These are phyloP conservation scores for Mastomys coucha DNA, from an alignment of 2,113 vertebrate species.

Conservation along the genomic window DNA sequence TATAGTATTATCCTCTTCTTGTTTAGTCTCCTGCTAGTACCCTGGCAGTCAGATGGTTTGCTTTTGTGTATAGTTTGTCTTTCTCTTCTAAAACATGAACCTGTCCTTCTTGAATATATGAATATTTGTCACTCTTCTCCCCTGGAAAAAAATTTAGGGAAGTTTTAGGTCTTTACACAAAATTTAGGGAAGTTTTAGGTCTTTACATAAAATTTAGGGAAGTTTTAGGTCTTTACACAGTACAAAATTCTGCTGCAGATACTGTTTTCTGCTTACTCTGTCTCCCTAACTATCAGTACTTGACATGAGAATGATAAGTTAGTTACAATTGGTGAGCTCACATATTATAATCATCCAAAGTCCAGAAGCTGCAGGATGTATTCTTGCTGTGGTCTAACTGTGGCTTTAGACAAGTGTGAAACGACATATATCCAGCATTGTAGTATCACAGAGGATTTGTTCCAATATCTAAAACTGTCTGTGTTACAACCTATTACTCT, in stretches of 20 bases:
- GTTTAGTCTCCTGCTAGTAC: neutral
- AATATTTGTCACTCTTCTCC: neutral
- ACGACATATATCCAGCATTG: neutral
- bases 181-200: no score
- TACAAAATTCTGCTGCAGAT: neutral
- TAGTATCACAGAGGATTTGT: neutral
- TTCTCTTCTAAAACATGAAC: slow-evolving; percentile 6
- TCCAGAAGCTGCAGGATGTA: neutral
- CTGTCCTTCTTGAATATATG: neutral
- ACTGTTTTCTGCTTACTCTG: neutral
- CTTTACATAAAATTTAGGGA: neutral
- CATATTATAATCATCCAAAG: neutral
- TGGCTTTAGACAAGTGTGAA: neutral
- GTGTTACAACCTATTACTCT: neutral
- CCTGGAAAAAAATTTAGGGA: neutral
- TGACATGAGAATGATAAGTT: neutral
- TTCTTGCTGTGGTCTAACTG: neutral
- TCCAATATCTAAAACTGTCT: neutral
- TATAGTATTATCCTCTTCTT: no score
- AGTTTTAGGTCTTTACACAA: neutral
- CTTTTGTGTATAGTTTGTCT: neutral
- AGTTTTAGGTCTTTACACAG: neutral
- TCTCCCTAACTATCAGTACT: neutral
- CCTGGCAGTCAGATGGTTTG: neutral
- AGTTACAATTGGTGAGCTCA: neutral